phyloP scores from a whole-genome alignment of 1,140 invertebrate genomes.

The Pogonomyrmex barbatus region DNA sequence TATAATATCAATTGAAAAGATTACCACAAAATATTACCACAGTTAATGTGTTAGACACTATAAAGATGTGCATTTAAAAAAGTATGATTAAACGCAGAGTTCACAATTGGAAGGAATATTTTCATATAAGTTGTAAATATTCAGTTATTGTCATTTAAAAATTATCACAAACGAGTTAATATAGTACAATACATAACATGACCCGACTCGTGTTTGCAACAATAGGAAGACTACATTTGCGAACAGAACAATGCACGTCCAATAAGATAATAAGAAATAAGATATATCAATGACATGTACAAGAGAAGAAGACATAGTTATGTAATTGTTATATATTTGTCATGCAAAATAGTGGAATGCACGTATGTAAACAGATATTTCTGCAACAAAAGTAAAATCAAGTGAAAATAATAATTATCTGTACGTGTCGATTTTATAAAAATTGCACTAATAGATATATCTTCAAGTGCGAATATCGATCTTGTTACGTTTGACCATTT shows the following conservation, averaged over 20 bases:
- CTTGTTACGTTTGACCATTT: conserved; percentile 67
- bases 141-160: conserved; percentile 54
- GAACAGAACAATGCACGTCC: conserved; percentile 76
- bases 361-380: background rate
- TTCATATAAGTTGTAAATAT: conserved; percentile 51
- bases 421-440: conserved; percentile 48
- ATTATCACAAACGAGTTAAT: conserved; percentile 35
- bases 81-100: conserved; percentile 16
- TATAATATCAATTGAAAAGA: background rate
- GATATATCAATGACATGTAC: background rate
- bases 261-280: conserved; percentile 75
- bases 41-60: background rate
- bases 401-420: background rate
- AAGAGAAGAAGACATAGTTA: background rate
- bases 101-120: conserved; percentile 4
- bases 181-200: background rate
- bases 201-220: conserved; percentile 8
- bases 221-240: conserved; percentile 67
- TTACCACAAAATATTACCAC: background rate
- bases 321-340: conserved; percentile 1
- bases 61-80: conserved; percentile 12
- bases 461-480: conserved; percentile 47
- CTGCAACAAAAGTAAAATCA: background rate
- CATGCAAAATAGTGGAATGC: background rate
- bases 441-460: conserved; percentile 11